phyloP scores from a whole-genome alignment of 2,113 vertebrate species.

The Oceanodroma tethys region DNA sequence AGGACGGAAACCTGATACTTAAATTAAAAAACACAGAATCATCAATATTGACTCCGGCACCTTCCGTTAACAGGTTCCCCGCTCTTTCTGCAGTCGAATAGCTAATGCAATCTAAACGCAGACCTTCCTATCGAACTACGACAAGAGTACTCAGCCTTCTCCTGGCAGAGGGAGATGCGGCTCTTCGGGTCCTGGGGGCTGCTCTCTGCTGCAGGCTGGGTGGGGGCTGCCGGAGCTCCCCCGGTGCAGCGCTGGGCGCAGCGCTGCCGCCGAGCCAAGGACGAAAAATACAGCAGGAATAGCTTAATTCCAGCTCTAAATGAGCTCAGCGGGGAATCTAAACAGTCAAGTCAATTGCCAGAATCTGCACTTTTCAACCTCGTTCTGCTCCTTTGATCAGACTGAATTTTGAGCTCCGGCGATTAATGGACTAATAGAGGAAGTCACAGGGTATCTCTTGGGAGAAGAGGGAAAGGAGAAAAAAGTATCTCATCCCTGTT shows the following conservation, averaged over 20 bases:
- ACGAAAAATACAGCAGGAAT: conserved; percentile 17
- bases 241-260: background rate
- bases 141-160: background rate
- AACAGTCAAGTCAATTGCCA: conserved; percentile 51
- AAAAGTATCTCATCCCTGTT: background rate
- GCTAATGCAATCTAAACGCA: background rate
- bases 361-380: conserved; percentile 55
- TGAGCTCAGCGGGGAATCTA: conserved; percentile 53
- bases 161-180: background rate
- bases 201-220: background rate
- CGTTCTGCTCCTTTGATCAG: conserved; percentile 66
- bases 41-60: background rate
- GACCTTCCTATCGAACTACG: background rate
- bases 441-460: conserved; percentile 38
- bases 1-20: background rate
- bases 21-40: background rate
- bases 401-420: conserved; percentile 35
- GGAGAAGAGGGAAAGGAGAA: background rate
- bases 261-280: background rate
- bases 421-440: conserved; percentile 62
- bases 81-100: background rate
- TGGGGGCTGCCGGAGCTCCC: background rate
- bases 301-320: conserved; percentile 55
- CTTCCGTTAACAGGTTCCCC: background rate
- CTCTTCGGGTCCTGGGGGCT: background rate